Evolutionary conservation across 2,888 invertebrate genomes (phyloP).

Genomic region (Apodemia zela): DNA sequence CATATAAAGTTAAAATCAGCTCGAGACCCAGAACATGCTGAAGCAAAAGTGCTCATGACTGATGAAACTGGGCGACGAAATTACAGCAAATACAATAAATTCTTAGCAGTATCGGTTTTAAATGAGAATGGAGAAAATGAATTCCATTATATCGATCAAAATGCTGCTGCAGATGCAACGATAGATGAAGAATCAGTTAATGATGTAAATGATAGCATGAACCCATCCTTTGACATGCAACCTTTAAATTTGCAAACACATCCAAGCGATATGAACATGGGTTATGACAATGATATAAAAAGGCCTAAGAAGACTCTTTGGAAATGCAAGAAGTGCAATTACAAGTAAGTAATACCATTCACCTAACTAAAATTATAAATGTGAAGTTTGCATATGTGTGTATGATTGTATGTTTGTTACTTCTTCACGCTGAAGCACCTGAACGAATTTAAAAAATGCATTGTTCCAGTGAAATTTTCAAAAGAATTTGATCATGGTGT

Average conservation of each 20-base stretch:
- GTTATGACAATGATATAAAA: slow-evolving; percentile 49
- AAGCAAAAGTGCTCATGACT: slow-evolving; percentile 92
- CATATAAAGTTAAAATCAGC: slow-evolving; percentile 95
- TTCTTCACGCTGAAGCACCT: too few species aligned
- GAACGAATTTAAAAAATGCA: too few species aligned
- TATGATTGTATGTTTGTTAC: neutral
- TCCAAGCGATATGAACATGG: slow-evolving; percentile 50
- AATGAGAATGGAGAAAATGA: slow-evolving; percentile 78
- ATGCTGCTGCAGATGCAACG: slow-evolving; percentile 58
- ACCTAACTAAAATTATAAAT: neutral
- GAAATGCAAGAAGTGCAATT: slow-evolving; percentile 95
- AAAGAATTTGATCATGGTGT: too few species aligned
- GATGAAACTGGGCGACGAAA: slow-evolving; percentile 94
- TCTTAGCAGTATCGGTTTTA: slow-evolving; percentile 84
- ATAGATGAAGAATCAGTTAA: slow-evolving; percentile 74
- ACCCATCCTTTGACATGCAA: slow-evolving; percentile 77
- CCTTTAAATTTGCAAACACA: slow-evolving; percentile 81
- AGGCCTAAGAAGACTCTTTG: slow-evolving; percentile 87
- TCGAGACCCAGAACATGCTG: slow-evolving; percentile 89
- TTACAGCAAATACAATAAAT: slow-evolving; percentile 96
- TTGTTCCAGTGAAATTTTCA: too few species aligned
- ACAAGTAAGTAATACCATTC: slow-evolving; percentile 81
- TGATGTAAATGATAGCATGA: slow-evolving; percentile 61
- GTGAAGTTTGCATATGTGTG: too few species aligned
- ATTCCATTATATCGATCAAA: slow-evolving; percentile 66